Evolutionary conservation across 2,113 vertebrate genomes (phyloP).

Genomic region (Paradoxurus hermaphroditus): DNA sequence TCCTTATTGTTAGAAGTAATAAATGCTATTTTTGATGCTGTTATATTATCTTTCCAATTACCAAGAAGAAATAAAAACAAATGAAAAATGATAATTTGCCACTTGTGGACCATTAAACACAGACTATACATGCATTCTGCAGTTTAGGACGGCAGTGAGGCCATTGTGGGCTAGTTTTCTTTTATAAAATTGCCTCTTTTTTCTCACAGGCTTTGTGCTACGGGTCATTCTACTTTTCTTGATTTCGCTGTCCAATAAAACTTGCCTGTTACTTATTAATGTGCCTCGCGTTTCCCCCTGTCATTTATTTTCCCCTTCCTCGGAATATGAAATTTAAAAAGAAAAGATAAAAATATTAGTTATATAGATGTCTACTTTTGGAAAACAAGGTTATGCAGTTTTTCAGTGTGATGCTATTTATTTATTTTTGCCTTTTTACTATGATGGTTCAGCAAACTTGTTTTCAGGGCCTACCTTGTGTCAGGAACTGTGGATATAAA

Average conservation of each 20-base stretch:
- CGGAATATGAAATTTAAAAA: background rate
- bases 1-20: slow-evolving; percentile 31
- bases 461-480: background rate
- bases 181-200: background rate
- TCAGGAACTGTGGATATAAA: background rate
- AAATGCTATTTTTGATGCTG: slow-evolving; percentile 45
- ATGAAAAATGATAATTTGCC: slow-evolving; percentile 59
- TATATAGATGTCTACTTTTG: background rate
- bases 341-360: background rate
- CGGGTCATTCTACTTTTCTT: background rate
- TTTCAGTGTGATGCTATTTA: background rate
- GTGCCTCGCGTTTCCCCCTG: background rate
- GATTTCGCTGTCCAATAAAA: background rate
- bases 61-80: slow-evolving; percentile 63
- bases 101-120: slow-evolving; percentile 50
- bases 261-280: background rate
- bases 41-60: slow-evolving; percentile 51
- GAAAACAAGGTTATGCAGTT: background rate
- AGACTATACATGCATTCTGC: background rate
- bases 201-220: background rate
- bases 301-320: background rate
- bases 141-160: background rate
- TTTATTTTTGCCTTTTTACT: background rate
- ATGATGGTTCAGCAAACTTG: background rate
- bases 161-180: background rate